Base-by-base conservation (phyloP, 2,888 invertebrate genomes). In the Ophonus ardosiacus region DNA sequence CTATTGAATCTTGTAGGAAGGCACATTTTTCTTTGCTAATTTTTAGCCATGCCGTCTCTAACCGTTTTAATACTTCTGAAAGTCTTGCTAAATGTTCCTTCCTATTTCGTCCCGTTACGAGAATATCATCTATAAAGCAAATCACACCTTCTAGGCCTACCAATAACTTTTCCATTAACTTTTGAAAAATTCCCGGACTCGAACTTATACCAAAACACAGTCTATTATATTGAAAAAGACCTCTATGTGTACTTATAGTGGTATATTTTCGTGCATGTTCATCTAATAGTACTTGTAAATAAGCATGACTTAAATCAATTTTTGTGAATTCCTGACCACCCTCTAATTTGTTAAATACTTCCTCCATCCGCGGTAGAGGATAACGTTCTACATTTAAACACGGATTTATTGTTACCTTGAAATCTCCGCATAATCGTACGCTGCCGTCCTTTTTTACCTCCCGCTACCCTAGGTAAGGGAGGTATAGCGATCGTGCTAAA, bases 171-270 rank as follows among this genome's bases (percentile, higher is more conserved):
- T 89, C 88, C 88, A 91, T 90, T 0, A 88, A 81, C 84, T 87
- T 87, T 87, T 91, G 89, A 83, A 90, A 90, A 81, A 89, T 89
- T 5, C 88, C 88, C 0, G 89, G 89, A 2, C 88, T 89, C 38
- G 87, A 88, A 4, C 88, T 87, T 17, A 90, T 86, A 0, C 89
- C 89, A 78, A 87, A 89, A 15, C 88, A 86, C 15, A 89, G 80
- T 6, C 88, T 83, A 13, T 87, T 88, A 85, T 87, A 89, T 79
- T 86, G 87, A 83, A 86, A 89, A 43, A 89, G 84, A 0, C 89
- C 89, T 65, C 86, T 87, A 6, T 87, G 86, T 0, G 89, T 89
- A 79, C 87, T 88, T 2, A 89, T 88, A 0, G 87, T 87, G 0
- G 87, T 87, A 0, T 88, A 76, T 3, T 86, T 31, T 65, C 88